Evolutionary conservation across 2,888 invertebrate genomes (phyloP).

Genomic region (Heliconius erato): DNA sequence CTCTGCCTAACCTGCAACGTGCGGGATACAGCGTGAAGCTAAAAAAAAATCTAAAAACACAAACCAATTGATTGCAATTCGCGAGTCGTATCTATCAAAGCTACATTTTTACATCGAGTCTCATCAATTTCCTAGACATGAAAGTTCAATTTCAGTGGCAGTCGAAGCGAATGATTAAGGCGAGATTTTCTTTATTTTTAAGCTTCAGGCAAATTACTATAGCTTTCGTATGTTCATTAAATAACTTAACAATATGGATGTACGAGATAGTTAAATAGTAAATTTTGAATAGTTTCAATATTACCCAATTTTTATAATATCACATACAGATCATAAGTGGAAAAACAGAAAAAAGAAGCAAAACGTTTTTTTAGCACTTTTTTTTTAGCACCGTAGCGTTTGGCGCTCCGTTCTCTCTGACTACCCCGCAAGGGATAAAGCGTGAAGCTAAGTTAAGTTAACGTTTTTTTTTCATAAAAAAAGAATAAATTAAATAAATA

Average conservation of each 20-base stretch:
- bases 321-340: too few species aligned
- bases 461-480: too few species aligned
- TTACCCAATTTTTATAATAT: too few species aligned
- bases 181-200: conserved; percentile 53
- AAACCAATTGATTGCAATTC: conserved; percentile 36
- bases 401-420: too few species aligned
- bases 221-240: not conserved
- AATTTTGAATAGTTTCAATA: too few species aligned
- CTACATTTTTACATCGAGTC: conserved; percentile 49
- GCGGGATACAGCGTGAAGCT: not conserved
- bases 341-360: too few species aligned
- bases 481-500: too few species aligned
- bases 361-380: too few species aligned
- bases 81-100: conserved; percentile 39
- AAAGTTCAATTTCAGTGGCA: conserved; percentile 56
- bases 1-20: too few species aligned
- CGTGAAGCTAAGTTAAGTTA: too few species aligned
- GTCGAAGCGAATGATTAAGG: conserved; percentile 56
- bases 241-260: not conserved
- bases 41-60: conserved; percentile 24
- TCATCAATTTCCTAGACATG: conserved; percentile 55
- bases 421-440: too few species aligned
- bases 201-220: conserved; percentile 42
- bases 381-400: too few species aligned
- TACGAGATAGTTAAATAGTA: not conserved